phyloP scores from a whole-genome alignment of 2,113 vertebrate species.

The Lathamus discolor region DNA sequence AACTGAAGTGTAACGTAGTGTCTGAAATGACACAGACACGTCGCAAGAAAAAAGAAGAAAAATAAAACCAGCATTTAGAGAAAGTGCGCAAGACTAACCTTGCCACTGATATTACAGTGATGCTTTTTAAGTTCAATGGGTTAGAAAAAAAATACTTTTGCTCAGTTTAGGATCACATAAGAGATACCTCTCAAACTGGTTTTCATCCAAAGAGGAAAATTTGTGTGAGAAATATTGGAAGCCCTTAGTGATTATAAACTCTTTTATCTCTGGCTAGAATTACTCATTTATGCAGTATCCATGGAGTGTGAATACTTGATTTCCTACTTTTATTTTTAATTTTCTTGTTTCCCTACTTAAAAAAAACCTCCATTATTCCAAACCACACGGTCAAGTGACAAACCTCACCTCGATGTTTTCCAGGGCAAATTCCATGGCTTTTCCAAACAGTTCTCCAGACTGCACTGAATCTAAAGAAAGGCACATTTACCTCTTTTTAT shows the following conservation, averaged over 20 bases:
- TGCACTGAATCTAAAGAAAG: not conserved
- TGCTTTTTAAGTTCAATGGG: not conserved
- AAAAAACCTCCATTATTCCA: not conserved
- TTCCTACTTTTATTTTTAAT: not conserved
- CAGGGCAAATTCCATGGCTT: not conserved
- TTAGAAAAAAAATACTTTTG: not conserved
- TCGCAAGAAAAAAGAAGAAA: not conserved
- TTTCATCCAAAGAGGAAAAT: not conserved
- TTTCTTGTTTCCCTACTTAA: not conserved
- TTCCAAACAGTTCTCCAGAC: not conserved
- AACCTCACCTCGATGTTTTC: not conserved
- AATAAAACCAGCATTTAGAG: not conserved
- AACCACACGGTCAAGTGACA: not conserved
- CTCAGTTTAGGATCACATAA: not conserved
- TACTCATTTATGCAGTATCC: not conserved
- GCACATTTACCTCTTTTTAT: not conserved
- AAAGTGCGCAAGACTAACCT: not conserved
- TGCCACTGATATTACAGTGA: not conserved
- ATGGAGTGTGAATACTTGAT: not conserved
- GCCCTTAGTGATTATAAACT: not conserved
- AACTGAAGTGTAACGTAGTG: fast-evolving
- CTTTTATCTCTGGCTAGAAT: not conserved
- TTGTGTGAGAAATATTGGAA: not conserved
- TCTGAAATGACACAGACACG: not conserved
- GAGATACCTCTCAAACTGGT: not conserved